Conservation (phyloP, 2,888 invertebrate genomes). For the Colostygia pectinataria region DNA sequence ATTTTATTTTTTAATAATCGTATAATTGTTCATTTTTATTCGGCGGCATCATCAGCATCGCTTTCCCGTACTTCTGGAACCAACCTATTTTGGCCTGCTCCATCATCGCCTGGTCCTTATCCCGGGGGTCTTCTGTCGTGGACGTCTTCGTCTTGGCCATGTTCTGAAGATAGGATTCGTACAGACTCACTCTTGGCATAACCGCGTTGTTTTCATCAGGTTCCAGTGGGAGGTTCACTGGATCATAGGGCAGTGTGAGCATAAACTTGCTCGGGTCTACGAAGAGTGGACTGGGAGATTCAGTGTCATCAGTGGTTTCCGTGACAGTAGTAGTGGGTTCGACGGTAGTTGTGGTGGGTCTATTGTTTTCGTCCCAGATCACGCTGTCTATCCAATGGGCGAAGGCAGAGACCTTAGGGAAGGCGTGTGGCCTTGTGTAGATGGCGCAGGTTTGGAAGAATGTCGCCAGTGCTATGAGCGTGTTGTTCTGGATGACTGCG, state of each 20-base stretch:
- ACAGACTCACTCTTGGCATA: conserved; percentile 69
- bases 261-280: conserved; percentile 58
- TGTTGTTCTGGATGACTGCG: conserved; percentile 71
- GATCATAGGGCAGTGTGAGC: conserved; percentile 68
- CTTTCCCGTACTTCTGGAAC: conserved; percentile 51
- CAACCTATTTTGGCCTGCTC: conserved; percentile 45
- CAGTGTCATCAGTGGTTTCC: conserved; percentile 36
- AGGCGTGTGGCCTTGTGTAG: conserved; percentile 69
- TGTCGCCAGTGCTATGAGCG: conserved; percentile 60
- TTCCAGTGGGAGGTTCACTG: conserved; percentile 68
- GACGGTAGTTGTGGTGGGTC: conserved; percentile 45
- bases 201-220: conserved; percentile 71
- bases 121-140: conserved; percentile 47
- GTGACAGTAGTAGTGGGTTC: conserved; percentile 23
- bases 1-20: conserved; percentile 1
- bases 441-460: conserved; percentile 68
- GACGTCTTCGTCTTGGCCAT: conserved; percentile 53
- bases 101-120: not conserved
- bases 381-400: conserved; percentile 64
- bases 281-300: conserved; percentile 36
- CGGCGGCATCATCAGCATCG: conserved; percentile 45
- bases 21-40: conserved; percentile 43
- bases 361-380: conserved; percentile 71
- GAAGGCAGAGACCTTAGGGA: conserved; percentile 66
- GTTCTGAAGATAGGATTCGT: conserved; percentile 70